Base-by-base conservation (phyloP, 2,113 vertebrate genomes). In the Oreochromis tanganicae region DNA sequence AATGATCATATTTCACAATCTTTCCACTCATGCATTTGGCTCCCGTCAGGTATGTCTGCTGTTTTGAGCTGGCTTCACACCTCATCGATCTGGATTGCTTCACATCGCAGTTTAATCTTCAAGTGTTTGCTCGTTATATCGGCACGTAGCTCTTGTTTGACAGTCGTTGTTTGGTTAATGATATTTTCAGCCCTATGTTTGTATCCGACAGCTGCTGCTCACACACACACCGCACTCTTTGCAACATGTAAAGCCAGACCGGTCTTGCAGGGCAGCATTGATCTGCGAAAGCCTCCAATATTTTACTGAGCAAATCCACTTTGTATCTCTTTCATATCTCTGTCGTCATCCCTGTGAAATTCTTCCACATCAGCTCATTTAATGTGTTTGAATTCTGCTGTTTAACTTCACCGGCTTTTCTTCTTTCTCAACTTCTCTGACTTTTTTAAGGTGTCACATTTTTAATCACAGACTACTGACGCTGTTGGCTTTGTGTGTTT, bases 131-230 rank as follows among this genome's bases (percentile, higher is more conserved):
- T 16, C 2, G 66, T 83, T 43, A 57, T 86, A 68, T 83, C 21
- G 29, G 52, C 88, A 87, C 86, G 12, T 84, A 55, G 63, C 90
- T 80, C 38, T 50, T 91, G 78, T 88, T 92, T 91, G 85, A 85
- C 87, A 52, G 90, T 32, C 71, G 24, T 61, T 92, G 87, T 88
- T 91, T 92, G 89, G 78, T 90, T 87, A 88, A 79, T 84, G 87
- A 82, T 88, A 81, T 84, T 88, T 90, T 80, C 54, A 19, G 79
- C 57, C 66, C 17, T 82, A 63, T 86, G 87, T 86, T 89, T 85
- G 36, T 81, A 87, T 82, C 75, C 5, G 36, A 63, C 85, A 85
- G 88, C 81, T 81, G 90, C 82, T 84, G 56, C 79, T 87, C 84
- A 61, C 83, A 50, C 83, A 50, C 43, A 36, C n/a, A n/a, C 21